Percentiles rank a stretch among this genome's conserved stretches.
phyloP scores from a whole-genome alignment of 1,140 invertebrate species.

The Riptortus pedestris region DNA sequence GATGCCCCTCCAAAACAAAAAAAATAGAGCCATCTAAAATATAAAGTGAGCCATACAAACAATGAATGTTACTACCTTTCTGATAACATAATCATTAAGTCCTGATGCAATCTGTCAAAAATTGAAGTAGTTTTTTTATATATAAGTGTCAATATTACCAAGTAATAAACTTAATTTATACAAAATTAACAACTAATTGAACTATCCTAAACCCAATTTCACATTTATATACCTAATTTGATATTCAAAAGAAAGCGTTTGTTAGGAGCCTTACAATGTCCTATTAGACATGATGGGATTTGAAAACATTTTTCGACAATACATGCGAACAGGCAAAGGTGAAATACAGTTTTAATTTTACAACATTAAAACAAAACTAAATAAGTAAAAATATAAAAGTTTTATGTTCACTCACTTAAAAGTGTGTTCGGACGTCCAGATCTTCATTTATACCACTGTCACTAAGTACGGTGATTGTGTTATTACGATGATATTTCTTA shows the following conservation, averaged over 20 bases:
- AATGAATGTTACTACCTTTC: no score
- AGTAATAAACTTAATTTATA: background rate
- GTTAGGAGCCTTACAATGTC: no score
- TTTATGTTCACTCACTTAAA: constrained; percentile 63
- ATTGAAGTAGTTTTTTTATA: no score
- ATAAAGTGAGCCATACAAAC: no score
- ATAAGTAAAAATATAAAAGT: constrained; percentile 24
- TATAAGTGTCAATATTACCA: no score
- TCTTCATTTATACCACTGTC: constrained; percentile 45
- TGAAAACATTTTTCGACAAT: background rate
- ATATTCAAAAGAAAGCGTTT: background rate
- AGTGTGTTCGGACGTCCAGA: constrained; percentile 61
- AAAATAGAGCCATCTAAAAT: no score
- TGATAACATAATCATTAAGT: no score
- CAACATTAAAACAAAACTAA: background rate
- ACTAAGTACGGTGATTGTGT: background rate
- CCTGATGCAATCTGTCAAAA: no score
- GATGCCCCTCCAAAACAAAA: no score
- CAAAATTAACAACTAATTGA: background rate
- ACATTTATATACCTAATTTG: background rate
- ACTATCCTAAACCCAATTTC: background rate
- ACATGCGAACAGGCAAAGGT: background rate
- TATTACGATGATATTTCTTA: background rate
- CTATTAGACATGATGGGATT: background rate
- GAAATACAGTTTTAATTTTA: background rate